These are phyloP conservation scores for Serrognathus titanus DNA, from an alignment of 2,888 invertebrate genomes.

Conservation along the genomic window DNA sequence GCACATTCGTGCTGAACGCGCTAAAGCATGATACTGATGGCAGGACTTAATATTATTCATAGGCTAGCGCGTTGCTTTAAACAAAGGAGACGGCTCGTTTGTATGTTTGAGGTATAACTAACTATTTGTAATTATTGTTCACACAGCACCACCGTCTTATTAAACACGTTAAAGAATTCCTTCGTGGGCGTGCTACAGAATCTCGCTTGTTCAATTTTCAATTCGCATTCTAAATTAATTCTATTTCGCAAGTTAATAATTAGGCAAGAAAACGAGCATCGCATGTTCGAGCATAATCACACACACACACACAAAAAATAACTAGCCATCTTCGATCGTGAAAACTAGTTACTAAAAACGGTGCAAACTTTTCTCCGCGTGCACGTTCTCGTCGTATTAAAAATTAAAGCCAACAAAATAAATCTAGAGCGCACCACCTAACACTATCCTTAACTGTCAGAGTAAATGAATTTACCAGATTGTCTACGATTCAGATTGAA, in stretches of 20 bases:
- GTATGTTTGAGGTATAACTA: slow-evolving; percentile 8
- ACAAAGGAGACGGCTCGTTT: slow-evolving; percentile 7
- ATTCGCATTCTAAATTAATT: not conserved
- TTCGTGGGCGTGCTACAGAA: too few relatives aligned
- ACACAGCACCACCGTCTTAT: slow-evolving; percentile 5
- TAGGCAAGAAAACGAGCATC: not conserved
- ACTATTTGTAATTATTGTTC: slow-evolving; percentile 12
- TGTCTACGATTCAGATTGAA: too few relatives aligned
- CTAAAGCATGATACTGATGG: slow-evolving; percentile 25
- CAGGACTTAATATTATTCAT: slow-evolving; percentile 23
- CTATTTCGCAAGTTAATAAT: not conserved
- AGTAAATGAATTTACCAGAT: slow-evolving; percentile 10
- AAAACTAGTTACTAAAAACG: not conserved
- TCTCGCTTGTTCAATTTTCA: not conserved
- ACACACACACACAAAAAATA: slow-evolving; percentile 9
- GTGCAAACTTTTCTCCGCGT: slow-evolving; percentile 5
- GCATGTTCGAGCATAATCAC: not conserved
- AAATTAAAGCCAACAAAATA: slow-evolving; percentile 15
- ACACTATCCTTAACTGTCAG: slow-evolving; percentile 17
- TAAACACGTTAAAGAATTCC: not conserved
- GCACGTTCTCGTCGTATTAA: slow-evolving; percentile 14
- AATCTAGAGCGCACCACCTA: slow-evolving; percentile 12
- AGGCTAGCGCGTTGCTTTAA: slow-evolving; percentile 5
- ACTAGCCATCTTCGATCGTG: slow-evolving; percentile 11
- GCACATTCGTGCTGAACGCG: slow-evolving; percentile 26